These are phyloP conservation scores for Hypothenemus hampei DNA, from an alignment of 1,140 invertebrate species.

Conservation along the genomic window DNA sequence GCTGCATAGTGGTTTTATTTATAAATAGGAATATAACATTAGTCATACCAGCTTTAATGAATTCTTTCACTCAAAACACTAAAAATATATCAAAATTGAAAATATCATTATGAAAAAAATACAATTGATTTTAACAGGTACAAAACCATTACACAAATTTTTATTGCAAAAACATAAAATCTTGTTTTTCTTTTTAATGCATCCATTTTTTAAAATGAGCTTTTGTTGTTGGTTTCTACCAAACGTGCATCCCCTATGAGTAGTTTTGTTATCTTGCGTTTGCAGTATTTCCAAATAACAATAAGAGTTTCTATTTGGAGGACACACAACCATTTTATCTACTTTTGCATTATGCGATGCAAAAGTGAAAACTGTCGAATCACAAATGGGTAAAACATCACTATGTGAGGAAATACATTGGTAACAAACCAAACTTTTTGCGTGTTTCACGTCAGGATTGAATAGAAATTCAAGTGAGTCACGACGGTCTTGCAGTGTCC, in stretches of 20 bases:
- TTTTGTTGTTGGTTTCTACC: background rate
- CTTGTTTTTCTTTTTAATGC: slow-evolving; percentile 1
- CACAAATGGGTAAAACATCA: slow-evolving; percentile 10
- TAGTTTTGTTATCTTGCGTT: background rate
- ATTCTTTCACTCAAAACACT: too few relatives aligned
- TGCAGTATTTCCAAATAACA: slow-evolving; percentile 8
- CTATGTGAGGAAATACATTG: slow-evolving; percentile 8
- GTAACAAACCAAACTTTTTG: slow-evolving; percentile 12
- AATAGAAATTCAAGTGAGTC: background rate
- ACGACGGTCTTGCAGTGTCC: background rate
- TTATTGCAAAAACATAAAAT: slow-evolving; percentile 14
- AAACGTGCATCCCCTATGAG: slow-evolving; percentile 5
- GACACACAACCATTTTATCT: slow-evolving; percentile 4
- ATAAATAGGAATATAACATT: too few relatives aligned
- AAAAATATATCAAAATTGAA: too few relatives aligned
- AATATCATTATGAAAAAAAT: too few relatives aligned
- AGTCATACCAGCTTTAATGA: too few relatives aligned
- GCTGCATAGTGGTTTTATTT: slow-evolving; percentile 59
- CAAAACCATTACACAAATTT: slow-evolving; percentile 6
- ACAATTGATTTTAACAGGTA: too few relatives aligned
- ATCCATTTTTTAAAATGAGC: slow-evolving; percentile 2
- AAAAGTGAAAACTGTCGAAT: background rate
- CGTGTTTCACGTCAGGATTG: slow-evolving; percentile 2
- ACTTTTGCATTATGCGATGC: slow-evolving; percentile 6
- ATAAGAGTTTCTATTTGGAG: slow-evolving; percentile 9